phyloP scores from a whole-genome alignment of 2,113 vertebrate species.

The Tauraco erythrolophus region DNA sequence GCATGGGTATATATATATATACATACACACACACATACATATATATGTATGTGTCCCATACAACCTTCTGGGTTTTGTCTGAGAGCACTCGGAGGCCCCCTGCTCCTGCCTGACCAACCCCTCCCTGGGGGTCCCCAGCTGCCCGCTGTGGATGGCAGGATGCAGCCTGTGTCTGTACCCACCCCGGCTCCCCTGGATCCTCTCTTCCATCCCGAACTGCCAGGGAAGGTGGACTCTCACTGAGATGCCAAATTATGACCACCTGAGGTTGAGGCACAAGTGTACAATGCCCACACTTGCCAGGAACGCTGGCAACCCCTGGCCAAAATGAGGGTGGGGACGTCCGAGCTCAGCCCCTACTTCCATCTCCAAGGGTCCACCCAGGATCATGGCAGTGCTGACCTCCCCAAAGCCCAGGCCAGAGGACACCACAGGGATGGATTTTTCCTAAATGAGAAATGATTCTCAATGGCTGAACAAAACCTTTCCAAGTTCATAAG shows the following conservation, averaged over 20 bases:
- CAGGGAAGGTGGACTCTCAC: background rate
- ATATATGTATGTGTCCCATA: no score
- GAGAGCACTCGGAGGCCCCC: background rate
- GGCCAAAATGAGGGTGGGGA: background rate
- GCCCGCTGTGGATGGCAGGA: accelerated
- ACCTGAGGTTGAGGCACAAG: background rate
- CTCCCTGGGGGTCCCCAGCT: background rate
- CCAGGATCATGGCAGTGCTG: no score
- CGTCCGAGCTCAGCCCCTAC: background rate
- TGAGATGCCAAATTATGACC: background rate
- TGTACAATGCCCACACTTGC: background rate
- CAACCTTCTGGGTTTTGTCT: background rate
- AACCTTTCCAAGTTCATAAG: background rate
- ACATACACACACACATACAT: no score
- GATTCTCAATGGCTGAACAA: background rate
- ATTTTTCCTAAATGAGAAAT: background rate
- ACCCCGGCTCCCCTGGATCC: accelerated
- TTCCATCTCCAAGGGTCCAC: background rate
- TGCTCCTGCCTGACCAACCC: background rate
- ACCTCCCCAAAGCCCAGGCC: background rate
- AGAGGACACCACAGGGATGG: accelerated
- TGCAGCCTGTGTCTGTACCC: background rate
- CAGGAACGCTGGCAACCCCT: background rate
- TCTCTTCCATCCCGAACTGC: background rate
- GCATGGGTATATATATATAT: no score